Evolutionary conservation across 1,140 invertebrate species (phyloP).

Genomic region (Eurosta solidaginis): DNA sequence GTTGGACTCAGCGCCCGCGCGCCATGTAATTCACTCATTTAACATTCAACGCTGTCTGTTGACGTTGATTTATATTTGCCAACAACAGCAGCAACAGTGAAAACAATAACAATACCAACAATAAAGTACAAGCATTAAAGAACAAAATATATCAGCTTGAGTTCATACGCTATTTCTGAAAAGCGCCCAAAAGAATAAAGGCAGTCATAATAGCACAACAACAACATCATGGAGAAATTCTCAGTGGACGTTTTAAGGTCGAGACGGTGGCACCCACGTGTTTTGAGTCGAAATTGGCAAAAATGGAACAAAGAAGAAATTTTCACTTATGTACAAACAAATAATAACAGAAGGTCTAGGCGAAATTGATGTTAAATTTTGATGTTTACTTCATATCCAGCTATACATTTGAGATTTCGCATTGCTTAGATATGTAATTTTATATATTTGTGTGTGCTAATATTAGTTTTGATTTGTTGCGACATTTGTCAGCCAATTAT

Average conservation of each 20-base stretch:
- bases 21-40: neutral
- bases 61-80: constrained; percentile 18
- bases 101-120: neutral
- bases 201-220: neutral
- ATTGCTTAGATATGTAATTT: too few species aligned
- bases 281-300: neutral
- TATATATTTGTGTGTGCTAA: neutral
- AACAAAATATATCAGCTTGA: neutral
- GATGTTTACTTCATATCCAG: neutral
- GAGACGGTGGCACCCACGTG: neutral
- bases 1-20: neutral
- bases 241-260: neutral
- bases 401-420: neutral
- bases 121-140: neutral
- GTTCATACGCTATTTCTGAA: neutral
- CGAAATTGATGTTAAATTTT: neutral
- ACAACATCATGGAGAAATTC: constrained; percentile 10
- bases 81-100: neutral
- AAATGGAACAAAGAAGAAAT: neutral
- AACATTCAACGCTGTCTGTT: constrained; percentile 18
- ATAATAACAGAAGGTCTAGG: too few species aligned
- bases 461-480: neutral
- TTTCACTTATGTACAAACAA: too few species aligned
- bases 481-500: neutral
- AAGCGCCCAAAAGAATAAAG: neutral